Evolutionary conservation across 1,140 invertebrate species (phyloP).

Genomic region (Odontomachus brunneus): DNA sequence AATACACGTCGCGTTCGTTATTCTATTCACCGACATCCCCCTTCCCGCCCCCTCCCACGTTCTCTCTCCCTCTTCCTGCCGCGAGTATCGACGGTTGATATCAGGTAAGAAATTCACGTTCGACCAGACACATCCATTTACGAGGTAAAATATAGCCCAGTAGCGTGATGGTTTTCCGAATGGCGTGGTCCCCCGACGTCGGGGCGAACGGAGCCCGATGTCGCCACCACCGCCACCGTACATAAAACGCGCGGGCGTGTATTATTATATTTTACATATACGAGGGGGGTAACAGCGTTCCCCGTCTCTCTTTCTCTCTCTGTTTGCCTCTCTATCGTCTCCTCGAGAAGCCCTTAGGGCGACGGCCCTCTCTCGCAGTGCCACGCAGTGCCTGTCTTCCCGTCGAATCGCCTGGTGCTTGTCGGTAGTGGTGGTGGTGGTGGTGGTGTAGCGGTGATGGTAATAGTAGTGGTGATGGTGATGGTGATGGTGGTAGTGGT

Average conservation of each 20-base stretch:
- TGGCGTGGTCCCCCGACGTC: slow-evolving; percentile 38
- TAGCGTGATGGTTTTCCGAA: slow-evolving; percentile 62
- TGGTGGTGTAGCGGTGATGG: neutral
- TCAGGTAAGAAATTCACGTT: slow-evolving; percentile 62
- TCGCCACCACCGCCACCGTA: neutral
- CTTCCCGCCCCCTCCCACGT: too few relatives aligned
- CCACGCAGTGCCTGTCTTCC: slow-evolving; percentile 66
- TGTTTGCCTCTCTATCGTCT: too few relatives aligned
- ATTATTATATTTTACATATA: slow-evolving; percentile 58
- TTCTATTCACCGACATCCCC: slow-evolving; percentile 68
- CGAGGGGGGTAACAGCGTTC: slow-evolving; percentile 40
- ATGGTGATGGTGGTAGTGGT: slow-evolving; percentile 15
- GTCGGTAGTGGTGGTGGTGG: slow-evolving; percentile 21
- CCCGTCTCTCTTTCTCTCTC: neutral
- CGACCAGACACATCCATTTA: slow-evolving; percentile 66
- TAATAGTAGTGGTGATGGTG: neutral
- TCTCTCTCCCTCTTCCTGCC: too few relatives aligned
- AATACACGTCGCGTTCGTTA: slow-evolving; percentile 40
- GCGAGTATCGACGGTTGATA: slow-evolving; percentile 62
- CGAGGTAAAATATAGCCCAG: slow-evolving; percentile 60
- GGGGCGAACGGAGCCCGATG: neutral
- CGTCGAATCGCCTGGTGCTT: slow-evolving; percentile 49
- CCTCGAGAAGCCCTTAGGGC: too few relatives aligned
- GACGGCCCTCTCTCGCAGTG: slow-evolving; percentile 17
- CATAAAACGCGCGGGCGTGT: slow-evolving; percentile 19